These are phyloP conservation scores for Passer domesticus DNA, from an alignment of 2,113 vertebrate species.

Conservation along the genomic window DNA sequence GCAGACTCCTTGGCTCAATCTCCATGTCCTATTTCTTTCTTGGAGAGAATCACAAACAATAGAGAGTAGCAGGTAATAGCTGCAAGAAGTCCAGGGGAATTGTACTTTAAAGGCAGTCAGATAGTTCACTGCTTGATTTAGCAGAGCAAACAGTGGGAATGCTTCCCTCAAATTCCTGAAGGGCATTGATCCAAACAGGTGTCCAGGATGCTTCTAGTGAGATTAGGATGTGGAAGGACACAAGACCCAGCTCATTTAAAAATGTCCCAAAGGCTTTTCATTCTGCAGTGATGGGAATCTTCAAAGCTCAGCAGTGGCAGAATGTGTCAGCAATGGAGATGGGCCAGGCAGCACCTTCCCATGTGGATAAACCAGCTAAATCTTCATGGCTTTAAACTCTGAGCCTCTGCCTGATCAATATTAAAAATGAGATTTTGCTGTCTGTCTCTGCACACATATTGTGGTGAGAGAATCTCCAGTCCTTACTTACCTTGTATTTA, in stretches of 20 bases:
- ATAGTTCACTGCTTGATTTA: not conserved
- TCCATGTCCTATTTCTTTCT: accelerated
- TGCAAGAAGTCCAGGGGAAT: not conserved
- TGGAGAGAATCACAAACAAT: not conserved
- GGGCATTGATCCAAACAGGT: not conserved
- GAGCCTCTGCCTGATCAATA: not conserved
- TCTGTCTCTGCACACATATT: not conserved
- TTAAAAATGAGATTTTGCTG: not conserved
- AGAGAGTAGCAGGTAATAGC: accelerated
- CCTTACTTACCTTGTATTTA: accelerated
- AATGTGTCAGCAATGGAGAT: accelerated
- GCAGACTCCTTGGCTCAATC: not conserved
- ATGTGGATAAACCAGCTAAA: too few relatives aligned
- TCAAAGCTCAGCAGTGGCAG: not conserved
- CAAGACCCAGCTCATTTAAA: not conserved
- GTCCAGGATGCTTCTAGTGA: not conserved
- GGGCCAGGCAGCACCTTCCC: not conserved
- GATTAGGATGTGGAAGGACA: not conserved
- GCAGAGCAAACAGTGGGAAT: not conserved
- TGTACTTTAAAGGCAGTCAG: not conserved
- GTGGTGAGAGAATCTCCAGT: not conserved
- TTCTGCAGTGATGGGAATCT: accelerated
- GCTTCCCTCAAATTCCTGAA: not conserved
- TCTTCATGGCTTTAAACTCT: not conserved
- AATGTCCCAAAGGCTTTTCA: not conserved